phyloP scores from a whole-genome alignment of 2,113 vertebrate genomes.

The Elachura formosa region DNA sequence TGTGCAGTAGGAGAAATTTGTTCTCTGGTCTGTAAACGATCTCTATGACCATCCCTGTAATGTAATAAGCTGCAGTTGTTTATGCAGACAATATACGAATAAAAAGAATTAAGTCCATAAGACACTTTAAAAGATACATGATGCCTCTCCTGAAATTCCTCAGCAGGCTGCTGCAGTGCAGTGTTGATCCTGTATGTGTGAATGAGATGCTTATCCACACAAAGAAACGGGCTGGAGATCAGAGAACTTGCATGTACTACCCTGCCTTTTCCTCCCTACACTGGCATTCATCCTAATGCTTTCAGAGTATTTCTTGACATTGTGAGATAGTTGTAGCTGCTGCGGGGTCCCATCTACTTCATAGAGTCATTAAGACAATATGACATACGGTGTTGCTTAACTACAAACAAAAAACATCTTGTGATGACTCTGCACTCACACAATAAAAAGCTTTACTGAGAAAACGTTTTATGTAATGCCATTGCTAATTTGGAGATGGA shows the following conservation, averaged over 20 bases:
- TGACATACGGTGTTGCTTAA: conserved; percentile 55
- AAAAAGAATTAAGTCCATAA: conserved; percentile 31
- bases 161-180: conserved; percentile 18
- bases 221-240: conserved; percentile 16
- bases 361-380: conserved; percentile 47
- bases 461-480: conserved; percentile 58
- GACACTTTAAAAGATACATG: background rate
- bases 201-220: background rate
- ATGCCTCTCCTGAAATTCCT: conserved; percentile 38
- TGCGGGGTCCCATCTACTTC: conserved; percentile 44
- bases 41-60: conserved; percentile 1
- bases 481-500: conserved; percentile 56
- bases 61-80: background rate
- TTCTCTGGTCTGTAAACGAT: background rate
- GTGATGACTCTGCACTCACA: conserved; percentile 58
- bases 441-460: conserved; percentile 46
- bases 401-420: conserved; percentile 62
- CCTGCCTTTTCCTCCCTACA: background rate
- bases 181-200: background rate
- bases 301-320: background rate
- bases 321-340: background rate
- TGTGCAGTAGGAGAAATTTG: background rate
- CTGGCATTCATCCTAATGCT: background rate
- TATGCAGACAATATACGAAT: background rate
- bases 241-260: conserved; percentile 13